These are phyloP conservation scores for Lithobius niger DNA, from an alignment of 1,140 invertebrate genomes.

Conservation along the genomic window DNA sequence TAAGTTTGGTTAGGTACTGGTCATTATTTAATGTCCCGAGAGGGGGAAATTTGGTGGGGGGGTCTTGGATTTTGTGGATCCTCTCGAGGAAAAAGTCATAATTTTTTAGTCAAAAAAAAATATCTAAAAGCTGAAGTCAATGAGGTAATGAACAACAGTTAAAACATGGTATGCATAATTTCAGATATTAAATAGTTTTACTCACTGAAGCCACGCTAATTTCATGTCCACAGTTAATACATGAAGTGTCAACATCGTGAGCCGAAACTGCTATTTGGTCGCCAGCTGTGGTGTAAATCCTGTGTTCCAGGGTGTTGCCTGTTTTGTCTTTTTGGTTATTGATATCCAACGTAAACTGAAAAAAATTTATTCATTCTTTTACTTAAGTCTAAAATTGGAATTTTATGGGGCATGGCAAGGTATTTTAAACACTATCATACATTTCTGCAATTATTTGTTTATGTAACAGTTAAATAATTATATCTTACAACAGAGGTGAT, in stretches of 20 bases:
- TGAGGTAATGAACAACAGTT: too few relatives aligned
- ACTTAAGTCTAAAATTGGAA: too few relatives aligned
- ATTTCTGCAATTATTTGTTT: not conserved
- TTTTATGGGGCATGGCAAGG: too few relatives aligned
- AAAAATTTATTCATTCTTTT: not conserved
- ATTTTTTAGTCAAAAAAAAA: too few relatives aligned
- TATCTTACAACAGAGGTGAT: not conserved
- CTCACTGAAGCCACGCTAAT: constrained; percentile 12
- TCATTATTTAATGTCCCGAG: too few relatives aligned
- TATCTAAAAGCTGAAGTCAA: too few relatives aligned
- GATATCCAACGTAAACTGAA: constrained; percentile 17
- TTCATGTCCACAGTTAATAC: constrained; percentile 18
- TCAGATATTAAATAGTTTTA: not conserved
- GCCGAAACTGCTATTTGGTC: constrained; percentile 17
- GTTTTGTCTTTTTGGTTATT: constrained; percentile 21
- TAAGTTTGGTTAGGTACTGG: too few relatives aligned
- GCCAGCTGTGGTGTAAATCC: constrained; percentile 12
- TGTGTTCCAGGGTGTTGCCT: constrained; percentile 18
- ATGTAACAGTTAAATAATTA: not conserved
- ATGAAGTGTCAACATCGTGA: constrained; percentile 17
- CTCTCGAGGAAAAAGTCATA: too few relatives aligned
- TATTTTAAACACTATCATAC: not conserved
- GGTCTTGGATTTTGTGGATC: too few relatives aligned
- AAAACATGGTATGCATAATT: not conserved
- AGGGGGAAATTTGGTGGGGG: too few relatives aligned